Conservation (phyloP, 2,113 vertebrate genomes). For the Oreochromis aureus region DNA sequence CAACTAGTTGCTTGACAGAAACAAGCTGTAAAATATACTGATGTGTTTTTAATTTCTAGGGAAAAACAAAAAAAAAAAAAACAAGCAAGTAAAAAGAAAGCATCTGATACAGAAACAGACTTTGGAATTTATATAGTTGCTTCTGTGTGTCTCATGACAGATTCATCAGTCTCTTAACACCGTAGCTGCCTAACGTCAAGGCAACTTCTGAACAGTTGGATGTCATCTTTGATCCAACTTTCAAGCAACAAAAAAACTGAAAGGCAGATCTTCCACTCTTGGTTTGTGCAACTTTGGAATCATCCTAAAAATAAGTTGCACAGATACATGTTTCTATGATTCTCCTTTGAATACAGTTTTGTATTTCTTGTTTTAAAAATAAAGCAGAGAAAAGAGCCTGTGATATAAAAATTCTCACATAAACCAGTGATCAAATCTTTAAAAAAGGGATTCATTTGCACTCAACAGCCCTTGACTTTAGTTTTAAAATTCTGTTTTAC, state of each 20-base stretch:
- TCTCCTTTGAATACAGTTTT: not conserved
- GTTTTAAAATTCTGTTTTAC: not conserved
- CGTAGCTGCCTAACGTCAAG: not conserved
- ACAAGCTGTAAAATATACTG: conserved; percentile 13
- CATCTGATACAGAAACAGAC: not conserved
- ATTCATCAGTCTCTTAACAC: conserved; percentile 14
- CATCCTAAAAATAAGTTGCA: not conserved
- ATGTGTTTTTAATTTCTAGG: not conserved
- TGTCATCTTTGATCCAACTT: conserved; percentile 8
- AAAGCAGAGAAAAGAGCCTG: not conserved
- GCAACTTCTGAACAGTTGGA: not conserved
- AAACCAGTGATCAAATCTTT: not conserved
- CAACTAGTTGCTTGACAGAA: conserved; percentile 1
- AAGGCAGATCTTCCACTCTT: not conserved
- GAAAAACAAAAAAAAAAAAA: not conserved
- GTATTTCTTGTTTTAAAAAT: not conserved
- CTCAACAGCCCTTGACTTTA: not conserved
- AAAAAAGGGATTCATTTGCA: not conserved
- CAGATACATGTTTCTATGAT: not conserved
- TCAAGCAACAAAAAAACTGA: not conserved
- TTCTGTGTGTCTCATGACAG: not conserved
- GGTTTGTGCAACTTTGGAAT: not conserved
- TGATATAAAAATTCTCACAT: not conserved
- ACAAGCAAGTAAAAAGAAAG: not conserved
- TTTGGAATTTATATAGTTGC: not conserved